Conservation (phyloP, 2,888 invertebrate species). For the Gortyna flavago region DNA sequence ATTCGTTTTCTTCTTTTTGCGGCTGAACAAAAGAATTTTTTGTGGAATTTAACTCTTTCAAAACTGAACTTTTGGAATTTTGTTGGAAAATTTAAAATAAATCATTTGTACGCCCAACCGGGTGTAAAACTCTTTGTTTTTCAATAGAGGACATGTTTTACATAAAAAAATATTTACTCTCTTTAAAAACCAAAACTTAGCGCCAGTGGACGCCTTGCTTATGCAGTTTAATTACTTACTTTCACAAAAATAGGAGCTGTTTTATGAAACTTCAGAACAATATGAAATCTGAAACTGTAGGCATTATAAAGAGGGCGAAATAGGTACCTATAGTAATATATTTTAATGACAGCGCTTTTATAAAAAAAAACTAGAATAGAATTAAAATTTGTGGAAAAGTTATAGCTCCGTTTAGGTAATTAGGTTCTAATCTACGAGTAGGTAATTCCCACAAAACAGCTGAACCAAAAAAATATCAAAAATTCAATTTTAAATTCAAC, state of each 20-base stretch:
- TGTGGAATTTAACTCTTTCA: neutral
- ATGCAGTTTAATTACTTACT: constrained; percentile 22
- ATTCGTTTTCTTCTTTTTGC: neutral
- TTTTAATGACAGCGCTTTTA: neutral
- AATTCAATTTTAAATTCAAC: neutral
- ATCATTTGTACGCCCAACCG: neutral
- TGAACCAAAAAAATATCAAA: neutral
- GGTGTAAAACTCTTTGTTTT: neutral
- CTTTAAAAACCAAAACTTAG: neutral
- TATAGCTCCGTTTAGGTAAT: neutral
- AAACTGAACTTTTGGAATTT: neutral
- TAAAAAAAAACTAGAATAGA: neutral
- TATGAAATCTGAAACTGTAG: neutral
- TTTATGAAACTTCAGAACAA: constrained; percentile 9
- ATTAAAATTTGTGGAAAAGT: neutral
- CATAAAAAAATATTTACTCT: neutral
- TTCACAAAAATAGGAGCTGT: constrained; percentile 6
- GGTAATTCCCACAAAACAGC: neutral
- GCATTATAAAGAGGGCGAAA: neutral
- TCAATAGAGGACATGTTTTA: neutral
- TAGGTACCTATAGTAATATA: neutral
- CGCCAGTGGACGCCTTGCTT: neutral
- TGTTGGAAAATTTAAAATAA: neutral
- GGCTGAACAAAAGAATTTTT: constrained; percentile 16
- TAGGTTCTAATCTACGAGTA: neutral